A percentile compares a stretch with the other conserved stretches of the same genome.
Conservation (phyloP, 2,888 invertebrate genomes). For the Acleris cristana region DNA sequence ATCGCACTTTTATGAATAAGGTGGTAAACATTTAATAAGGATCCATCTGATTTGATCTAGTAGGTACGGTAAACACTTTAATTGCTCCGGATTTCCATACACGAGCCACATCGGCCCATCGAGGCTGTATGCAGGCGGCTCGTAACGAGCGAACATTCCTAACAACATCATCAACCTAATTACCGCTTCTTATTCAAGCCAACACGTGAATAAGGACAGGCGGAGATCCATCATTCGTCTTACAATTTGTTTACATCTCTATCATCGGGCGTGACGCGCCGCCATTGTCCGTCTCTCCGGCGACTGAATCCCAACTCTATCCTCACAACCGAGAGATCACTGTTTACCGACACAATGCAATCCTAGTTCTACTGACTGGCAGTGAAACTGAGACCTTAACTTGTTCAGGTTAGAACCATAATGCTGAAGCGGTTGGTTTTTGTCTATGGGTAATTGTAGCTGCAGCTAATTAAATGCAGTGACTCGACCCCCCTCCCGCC, state of each 20-base stretch:
- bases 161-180: slow-evolving; percentile 35
- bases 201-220: slow-evolving; percentile 35
- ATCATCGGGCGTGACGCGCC: slow-evolving; percentile 30
- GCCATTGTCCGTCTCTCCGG: slow-evolving; percentile 25
- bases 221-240: slow-evolving; percentile 37
- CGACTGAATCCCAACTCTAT: slow-evolving; percentile 23
- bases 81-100: no score
- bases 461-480: slow-evolving; percentile 36
- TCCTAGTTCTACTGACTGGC: not conserved
- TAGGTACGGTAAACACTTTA: no score
- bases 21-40: no score
- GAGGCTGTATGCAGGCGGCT: not conserved
- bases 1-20: no score
- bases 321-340: not conserved
- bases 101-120: no score
- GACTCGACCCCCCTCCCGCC: slow-evolving; percentile 20
- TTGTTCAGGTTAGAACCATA: not conserved
- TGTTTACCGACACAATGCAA: not conserved
- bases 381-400: slow-evolving; percentile 16
- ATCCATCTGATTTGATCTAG: no score
- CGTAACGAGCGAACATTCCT: slow-evolving; percentile 20
- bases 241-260: slow-evolving; percentile 38
- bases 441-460: slow-evolving; percentile 33
- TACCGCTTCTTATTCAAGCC: slow-evolving; percentile 35
- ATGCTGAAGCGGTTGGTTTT: not conserved